Evolutionary conservation across 2,888 invertebrate genomes (phyloP).

Genomic region (Noctua comes): DNA sequence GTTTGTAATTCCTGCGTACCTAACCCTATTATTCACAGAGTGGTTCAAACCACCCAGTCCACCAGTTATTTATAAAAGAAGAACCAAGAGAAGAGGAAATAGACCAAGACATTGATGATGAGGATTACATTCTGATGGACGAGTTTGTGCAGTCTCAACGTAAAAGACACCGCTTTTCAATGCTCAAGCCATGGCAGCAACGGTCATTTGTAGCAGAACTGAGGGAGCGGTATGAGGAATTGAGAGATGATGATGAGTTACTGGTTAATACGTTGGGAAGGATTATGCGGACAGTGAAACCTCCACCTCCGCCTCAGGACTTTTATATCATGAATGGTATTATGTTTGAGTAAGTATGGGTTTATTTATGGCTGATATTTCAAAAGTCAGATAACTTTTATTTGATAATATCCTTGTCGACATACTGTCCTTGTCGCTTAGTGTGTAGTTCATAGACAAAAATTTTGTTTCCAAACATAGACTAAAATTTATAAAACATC

Average conservation of each 20-base stretch:
- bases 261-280: constrained; percentile 76
- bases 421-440: not conserved
- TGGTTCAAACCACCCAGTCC: not conserved
- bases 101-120: constrained; percentile 15
- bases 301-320: constrained; percentile 76
- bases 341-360: constrained; percentile 76
- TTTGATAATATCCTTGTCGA: too few species aligned
- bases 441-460: not conserved
- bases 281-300: constrained; percentile 78
- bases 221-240: constrained; percentile 73
- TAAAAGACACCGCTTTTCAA: constrained; percentile 54
- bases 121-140: constrained; percentile 29
- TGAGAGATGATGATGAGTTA: constrained; percentile 72
- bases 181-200: constrained; percentile 66
- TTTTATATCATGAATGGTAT: constrained; percentile 74
- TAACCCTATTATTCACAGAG: not conserved
- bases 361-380: not conserved
- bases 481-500: not conserved
- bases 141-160: not conserved
- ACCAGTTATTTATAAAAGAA: constrained; percentile 20
- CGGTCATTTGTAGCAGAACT: constrained; percentile 80
- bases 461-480: not conserved
- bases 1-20: not conserved
- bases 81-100: constrained; percentile 19
- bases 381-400: not conserved